These are phyloP conservation scores for Coregonus ussuriensis DNA, from an alignment of 2,797 vertebrate species.

Conservation along the genomic window DNA sequence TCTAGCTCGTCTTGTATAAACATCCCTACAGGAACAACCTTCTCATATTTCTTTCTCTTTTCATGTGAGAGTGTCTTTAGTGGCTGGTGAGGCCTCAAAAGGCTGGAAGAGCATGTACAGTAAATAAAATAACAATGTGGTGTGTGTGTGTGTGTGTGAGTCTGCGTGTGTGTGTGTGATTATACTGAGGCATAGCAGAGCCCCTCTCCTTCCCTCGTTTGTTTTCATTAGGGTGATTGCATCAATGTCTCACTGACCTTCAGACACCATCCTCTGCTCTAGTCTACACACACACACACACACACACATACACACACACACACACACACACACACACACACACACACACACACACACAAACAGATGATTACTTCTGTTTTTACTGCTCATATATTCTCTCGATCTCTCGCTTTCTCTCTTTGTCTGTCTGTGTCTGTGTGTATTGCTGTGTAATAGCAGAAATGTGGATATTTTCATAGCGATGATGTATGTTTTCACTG, in stretches of 20 bases:
- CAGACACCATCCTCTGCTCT: constrained; percentile 50
- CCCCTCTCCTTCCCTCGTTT: constrained; percentile 70
- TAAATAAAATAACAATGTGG: not conserved
- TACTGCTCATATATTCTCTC: constrained; percentile 7
- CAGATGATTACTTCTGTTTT: constrained; percentile 8
- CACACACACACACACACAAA: not conserved
- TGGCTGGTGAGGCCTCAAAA: not conserved
- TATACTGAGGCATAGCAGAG: constrained; percentile 9
- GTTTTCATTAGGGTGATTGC: constrained; percentile 84
- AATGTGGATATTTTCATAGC: too few relatives aligned
- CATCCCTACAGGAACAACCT: constrained; percentile 8
- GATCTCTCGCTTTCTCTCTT: not conserved
- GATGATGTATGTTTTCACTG: not conserved
- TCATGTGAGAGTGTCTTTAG: not conserved
- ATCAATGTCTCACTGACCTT: constrained; percentile 80
- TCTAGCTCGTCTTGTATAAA: constrained; percentile 1
- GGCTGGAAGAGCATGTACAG: not conserved
- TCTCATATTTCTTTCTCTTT: not conserved
- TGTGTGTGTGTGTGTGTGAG: not conserved
- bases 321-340: too few relatives aligned
- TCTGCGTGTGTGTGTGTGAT: not conserved
- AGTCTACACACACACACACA: not conserved
- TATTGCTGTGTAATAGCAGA: too few relatives aligned
- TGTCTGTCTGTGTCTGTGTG: not conserved
- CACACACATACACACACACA: too few relatives aligned